Percentiles rank a stretch among this genome's conserved stretches.
These are phyloP conservation scores for Zosterops lateralis DNA, from an alignment of 2,113 vertebrate genomes.

Conservation along the genomic window DNA sequence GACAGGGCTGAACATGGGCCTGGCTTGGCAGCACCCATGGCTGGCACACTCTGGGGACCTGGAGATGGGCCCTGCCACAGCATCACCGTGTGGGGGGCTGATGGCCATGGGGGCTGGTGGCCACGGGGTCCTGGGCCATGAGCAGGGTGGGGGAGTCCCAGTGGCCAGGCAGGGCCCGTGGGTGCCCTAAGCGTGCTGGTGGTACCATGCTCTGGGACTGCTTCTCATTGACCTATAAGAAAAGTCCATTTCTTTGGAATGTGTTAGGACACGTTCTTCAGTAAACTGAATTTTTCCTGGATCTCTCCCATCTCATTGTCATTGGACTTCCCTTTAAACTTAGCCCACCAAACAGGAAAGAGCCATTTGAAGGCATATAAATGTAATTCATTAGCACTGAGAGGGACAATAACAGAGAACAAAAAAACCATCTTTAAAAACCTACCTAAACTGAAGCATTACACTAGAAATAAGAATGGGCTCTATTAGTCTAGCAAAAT, in stretches of 20 bases:
- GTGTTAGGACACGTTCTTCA: background rate
- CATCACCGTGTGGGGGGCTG: background rate
- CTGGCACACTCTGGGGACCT: background rate
- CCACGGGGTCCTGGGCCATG: background rate
- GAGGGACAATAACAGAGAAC: background rate
- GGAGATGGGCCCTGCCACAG: fast-evolving
- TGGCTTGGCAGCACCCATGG: no score
- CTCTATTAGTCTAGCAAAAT: conserved; percentile 34
- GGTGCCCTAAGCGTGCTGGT: fast-evolving
- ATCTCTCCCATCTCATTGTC: background rate
- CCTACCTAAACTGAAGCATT: background rate
- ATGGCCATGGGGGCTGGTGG: background rate
- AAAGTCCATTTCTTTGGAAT: background rate
- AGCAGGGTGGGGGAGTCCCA: background rate
- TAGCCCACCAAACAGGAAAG: background rate
- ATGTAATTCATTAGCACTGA: background rate
- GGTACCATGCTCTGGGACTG: background rate
- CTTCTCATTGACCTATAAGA: background rate
- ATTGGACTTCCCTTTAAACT: background rate
- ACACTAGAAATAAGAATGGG: conserved; percentile 1
- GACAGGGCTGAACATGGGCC: background rate
- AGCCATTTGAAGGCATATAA: background rate
- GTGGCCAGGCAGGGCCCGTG: background rate
- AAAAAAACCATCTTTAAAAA: conserved; percentile 16
- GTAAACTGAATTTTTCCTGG: background rate